phyloP scores from a whole-genome alignment of 2,113 vertebrate species.

The Myotis davidii region DNA sequence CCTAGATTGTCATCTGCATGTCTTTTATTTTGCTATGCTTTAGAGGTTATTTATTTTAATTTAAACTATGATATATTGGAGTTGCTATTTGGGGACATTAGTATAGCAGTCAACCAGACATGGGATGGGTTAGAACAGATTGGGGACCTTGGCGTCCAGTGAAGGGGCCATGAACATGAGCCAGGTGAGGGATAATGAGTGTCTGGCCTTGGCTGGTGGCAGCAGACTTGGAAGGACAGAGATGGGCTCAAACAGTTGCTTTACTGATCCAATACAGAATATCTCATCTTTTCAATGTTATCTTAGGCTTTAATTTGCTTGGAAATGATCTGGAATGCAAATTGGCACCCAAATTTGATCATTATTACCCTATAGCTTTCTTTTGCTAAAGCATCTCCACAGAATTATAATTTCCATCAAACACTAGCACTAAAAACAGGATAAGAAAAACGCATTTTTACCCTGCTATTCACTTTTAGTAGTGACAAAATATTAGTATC shows the following conservation, averaged over 20 bases:
- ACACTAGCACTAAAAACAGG: slow-evolving; percentile 43
- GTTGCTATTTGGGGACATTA: not conserved
- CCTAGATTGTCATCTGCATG: not conserved
- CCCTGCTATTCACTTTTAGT: not conserved
- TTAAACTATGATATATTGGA: not conserved
- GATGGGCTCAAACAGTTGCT: slow-evolving; percentile 1
- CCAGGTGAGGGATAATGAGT: not conserved
- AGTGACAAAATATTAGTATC: slow-evolving; percentile 38
- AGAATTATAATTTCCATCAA: slow-evolving; percentile 56
- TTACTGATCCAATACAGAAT: slow-evolving; percentile 42
- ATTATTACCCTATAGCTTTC: slow-evolving; percentile 51
- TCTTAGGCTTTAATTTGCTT: slow-evolving; percentile 60
- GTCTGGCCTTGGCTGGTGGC: not conserved
- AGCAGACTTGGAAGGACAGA: slow-evolving; percentile 36
- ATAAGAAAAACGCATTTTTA: slow-evolving; percentile 50
- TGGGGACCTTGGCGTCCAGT: not conserved
- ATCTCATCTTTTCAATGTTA: slow-evolving; percentile 46
- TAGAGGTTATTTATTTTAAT: slow-evolving; percentile 28
- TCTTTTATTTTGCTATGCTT: not conserved
- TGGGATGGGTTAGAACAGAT: not conserved
- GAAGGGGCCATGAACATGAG: not conserved
- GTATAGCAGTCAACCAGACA: not conserved
- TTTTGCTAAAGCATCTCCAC: slow-evolving; percentile 35
- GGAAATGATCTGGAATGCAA: slow-evolving; percentile 55
- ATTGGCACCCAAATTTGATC: slow-evolving; percentile 65